A percentile compares a stretch with the other conserved stretches of the same genome.
Conservation (phyloP, 1,140 invertebrate genomes). For the Lasaia peninsularis region DNA sequence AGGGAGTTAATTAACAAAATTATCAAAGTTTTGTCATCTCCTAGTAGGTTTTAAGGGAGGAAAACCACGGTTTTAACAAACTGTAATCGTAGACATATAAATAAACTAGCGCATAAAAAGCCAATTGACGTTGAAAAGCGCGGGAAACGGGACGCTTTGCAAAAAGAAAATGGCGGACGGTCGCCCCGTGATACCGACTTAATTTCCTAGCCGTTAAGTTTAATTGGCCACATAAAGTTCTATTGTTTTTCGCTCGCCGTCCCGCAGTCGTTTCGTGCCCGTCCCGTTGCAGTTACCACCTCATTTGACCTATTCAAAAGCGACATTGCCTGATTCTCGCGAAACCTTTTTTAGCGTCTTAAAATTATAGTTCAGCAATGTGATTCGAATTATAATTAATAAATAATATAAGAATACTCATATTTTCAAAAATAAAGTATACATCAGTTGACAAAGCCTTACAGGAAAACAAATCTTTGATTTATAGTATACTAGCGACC, state of each 20-base stretch:
- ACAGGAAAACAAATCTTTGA: no score
- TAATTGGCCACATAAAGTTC: conserved; percentile 55
- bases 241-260: conserved; percentile 47
- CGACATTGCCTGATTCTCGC: conserved; percentile 22
- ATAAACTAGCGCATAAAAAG: conserved; percentile 43
- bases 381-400: not conserved
- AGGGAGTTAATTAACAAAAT: conserved; percentile 1
- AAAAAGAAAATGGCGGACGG: conserved; percentile 47
- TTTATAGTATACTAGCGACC: no score
- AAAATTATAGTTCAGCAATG: not conserved
- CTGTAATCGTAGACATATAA: conserved; percentile 22
- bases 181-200: conserved; percentile 45
- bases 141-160: conserved; percentile 39
- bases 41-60: not conserved
- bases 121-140: conserved; percentile 50
- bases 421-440: no score
- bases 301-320: conserved; percentile 41
- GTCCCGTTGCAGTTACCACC: conserved; percentile 39
- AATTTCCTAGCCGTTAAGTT: conserved; percentile 59
- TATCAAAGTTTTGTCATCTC: not conserved
- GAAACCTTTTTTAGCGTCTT: conserved; percentile 20
- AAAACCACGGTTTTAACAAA: conserved; percentile 7
- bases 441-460: no score
- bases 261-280: conserved; percentile 30
- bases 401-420: no score